Percentiles rank a stretch among this genome's conserved stretches.
Conservation (phyloP, 2,888 invertebrate genomes). For the Plagodis dolabraria region DNA sequence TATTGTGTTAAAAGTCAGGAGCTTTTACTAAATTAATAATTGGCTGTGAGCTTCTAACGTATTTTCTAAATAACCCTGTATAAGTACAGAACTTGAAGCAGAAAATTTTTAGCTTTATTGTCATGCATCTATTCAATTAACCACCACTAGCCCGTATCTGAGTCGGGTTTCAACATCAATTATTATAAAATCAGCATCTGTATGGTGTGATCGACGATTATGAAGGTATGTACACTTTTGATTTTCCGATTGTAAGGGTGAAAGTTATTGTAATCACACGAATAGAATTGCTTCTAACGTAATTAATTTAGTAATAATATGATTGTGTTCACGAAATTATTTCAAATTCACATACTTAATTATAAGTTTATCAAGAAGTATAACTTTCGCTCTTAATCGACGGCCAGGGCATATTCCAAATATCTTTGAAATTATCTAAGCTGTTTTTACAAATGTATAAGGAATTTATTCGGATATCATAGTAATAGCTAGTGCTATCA, state of each 20-base stretch:
- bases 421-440: conserved; percentile 5
- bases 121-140: too few species aligned
- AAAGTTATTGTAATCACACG: background rate
- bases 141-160: too few species aligned
- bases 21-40: too few species aligned
- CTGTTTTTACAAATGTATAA: conserved; percentile 10
- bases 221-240: conserved; percentile 4
- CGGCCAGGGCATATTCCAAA: conserved; percentile 1
- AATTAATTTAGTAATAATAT: too few species aligned
- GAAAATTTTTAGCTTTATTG: too few species aligned
- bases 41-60: too few species aligned
- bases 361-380: background rate
- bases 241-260: conserved; percentile 1
- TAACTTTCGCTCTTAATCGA: conserved; percentile 9
- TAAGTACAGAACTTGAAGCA: too few species aligned
- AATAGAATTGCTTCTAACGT: too few species aligned
- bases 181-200: background rate
- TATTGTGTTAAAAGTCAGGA: too few species aligned
- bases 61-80: too few species aligned
- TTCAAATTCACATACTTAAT: too few species aligned
- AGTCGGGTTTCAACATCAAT: background rate
- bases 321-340: too few species aligned
- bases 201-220: background rate
- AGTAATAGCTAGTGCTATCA: conserved; percentile 20
- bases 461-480: conserved; percentile 22